A percentile compares a stretch with the other conserved stretches of the same genome.
phyloP scores from a whole-genome alignment of 1,140 invertebrate species.

The Piezodorus guildinii region DNA sequence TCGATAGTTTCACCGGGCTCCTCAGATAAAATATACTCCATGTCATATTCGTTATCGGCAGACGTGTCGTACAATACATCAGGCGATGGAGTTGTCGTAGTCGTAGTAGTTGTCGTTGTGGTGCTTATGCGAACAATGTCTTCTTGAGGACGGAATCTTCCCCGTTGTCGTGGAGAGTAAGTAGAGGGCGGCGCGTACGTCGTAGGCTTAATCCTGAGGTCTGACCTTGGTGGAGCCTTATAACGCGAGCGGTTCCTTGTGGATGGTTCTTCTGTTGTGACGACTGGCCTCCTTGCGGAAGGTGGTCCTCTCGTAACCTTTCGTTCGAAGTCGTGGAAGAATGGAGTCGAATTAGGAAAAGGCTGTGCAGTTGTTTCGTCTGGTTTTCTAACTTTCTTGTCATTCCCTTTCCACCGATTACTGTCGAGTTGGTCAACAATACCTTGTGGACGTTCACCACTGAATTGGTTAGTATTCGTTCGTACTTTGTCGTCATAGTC shows the following conservation, averaged over 20 bases:
- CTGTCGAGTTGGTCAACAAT: constrained; percentile 24
- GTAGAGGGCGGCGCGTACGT: background rate
- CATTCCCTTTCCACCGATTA: constrained; percentile 25
- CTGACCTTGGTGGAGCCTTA: background rate
- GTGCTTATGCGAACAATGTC: background rate
- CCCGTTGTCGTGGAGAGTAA: background rate
- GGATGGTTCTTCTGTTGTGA: constrained; percentile 1
- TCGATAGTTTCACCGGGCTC: constrained; percentile 14
- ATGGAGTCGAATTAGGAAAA: background rate
- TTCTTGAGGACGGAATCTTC: constrained; percentile 3
- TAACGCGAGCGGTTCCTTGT: background rate
- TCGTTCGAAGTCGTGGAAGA: background rate
- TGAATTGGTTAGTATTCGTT: constrained; percentile 22
- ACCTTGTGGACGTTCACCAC: constrained; percentile 23
- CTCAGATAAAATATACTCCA: constrained; percentile 19
- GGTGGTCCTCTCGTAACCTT: background rate
- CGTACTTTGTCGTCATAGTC: constrained; percentile 13
- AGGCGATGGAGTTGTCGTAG: constrained; percentile 17
- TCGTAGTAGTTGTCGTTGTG: background rate
- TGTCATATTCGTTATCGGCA: constrained; percentile 16
- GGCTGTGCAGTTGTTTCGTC: background rate
- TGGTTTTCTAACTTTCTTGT: constrained; percentile 1
- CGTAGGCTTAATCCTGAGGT: background rate
- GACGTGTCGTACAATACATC: constrained; percentile 15
- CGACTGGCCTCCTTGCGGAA: background rate